These are phyloP conservation scores for Tautogolabrus adspersus DNA, from an alignment of 2,113 vertebrate genomes.

Conservation along the genomic window DNA sequence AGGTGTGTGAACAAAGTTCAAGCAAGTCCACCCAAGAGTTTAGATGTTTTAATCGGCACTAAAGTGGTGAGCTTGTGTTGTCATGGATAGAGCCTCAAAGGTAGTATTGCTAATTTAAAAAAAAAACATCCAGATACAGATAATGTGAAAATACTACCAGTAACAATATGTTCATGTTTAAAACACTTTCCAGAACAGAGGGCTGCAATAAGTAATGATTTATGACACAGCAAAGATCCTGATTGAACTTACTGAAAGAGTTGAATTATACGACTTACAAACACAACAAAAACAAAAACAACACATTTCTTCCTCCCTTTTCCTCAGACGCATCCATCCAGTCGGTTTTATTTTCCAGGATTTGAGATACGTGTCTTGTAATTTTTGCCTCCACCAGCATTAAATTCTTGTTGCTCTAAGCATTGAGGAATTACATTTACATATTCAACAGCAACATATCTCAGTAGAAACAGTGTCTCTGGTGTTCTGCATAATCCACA, in stretches of 20 bases:
- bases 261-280: background rate
- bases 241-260: background rate
- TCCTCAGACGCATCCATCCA: background rate
- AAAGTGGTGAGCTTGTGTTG: no score
- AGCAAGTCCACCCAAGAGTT: no score
- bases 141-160: no score
- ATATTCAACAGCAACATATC: constrained; percentile 19
- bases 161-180: no score
- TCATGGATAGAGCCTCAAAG: no score
- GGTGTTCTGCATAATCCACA: constrained; percentile 3
- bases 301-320: background rate
- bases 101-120: no score
- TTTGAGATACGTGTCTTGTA: background rate
- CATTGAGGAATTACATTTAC: background rate
- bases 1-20: no score
- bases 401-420: constrained; percentile 1
- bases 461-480: constrained; percentile 13
- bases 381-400: constrained; percentile 2
- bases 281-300: background rate
- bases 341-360: background rate
- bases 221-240: no score
- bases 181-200: no score
- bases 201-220: no score
- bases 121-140: no score
- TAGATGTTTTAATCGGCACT: no score